phyloP scores from a whole-genome alignment of 2,888 invertebrate species.

The Trissoscelio sp. region DNA sequence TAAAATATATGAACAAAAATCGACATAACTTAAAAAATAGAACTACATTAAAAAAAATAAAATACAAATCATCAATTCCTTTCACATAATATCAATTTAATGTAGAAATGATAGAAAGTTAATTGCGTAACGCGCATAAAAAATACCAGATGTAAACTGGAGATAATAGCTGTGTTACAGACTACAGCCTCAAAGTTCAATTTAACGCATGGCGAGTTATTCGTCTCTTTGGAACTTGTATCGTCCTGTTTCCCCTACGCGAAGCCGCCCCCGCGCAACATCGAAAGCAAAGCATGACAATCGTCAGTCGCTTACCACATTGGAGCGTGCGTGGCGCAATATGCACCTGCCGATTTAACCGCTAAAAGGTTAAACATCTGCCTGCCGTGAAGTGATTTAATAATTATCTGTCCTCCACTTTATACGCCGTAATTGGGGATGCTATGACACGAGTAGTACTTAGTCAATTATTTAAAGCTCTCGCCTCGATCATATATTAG shows the following conservation, averaged over 20 bases:
- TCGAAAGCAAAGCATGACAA: conserved; percentile 67
- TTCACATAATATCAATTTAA: conserved; percentile 18
- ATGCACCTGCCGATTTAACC: conserved; percentile 70
- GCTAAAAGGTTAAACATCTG: conserved; percentile 68
- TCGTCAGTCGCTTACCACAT: conserved; percentile 65
- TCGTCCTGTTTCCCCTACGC: conserved; percentile 69
- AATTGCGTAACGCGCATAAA: conserved; percentile 56
- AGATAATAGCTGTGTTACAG: conserved; percentile 54
- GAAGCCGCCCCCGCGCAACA: conserved; percentile 56
- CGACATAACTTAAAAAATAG: too few species aligned
- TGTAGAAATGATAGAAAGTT: conserved; percentile 51
- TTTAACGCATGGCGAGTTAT: conserved; percentile 82
- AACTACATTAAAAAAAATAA: not conserved
- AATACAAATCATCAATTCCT: not conserved
- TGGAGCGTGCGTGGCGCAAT: conserved; percentile 68
- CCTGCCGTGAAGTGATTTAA: conserved; percentile 59
- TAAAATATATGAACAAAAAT: too few species aligned
- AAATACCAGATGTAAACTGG: conserved; percentile 61
- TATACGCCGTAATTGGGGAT: conserved; percentile 44
- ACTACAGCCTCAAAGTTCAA: conserved; percentile 80
- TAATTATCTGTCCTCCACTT: conserved; percentile 55
- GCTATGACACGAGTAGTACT: conserved; percentile 42
- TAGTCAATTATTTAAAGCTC: conserved; percentile 53
- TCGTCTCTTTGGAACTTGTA: conserved; percentile 69
- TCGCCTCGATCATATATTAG: conserved; percentile 22